Base-by-base conservation (phyloP, 2,888 invertebrate species). In the Stictocephala bisonia region DNA sequence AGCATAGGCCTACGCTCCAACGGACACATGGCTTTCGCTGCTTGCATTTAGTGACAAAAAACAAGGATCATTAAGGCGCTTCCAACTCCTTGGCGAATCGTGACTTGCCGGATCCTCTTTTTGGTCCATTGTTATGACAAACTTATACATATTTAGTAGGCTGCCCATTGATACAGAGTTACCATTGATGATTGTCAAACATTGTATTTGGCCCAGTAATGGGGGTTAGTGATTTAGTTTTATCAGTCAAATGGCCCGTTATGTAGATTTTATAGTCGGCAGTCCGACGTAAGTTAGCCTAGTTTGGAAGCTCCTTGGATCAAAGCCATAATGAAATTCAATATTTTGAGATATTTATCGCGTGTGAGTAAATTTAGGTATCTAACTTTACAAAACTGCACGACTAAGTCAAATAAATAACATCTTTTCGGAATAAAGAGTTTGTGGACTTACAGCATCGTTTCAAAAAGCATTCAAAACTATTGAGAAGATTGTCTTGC, bases 11-110 rank as follows among this genome's bases (percentile, higher is more conserved):
- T 69, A 69, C 69, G 69, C 69, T 31, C 31, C 2, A 29, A 15
- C 53, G 35, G 56, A 69, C 69, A 69, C 69, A 69, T 53, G 69
- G 69, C 53, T 53, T 53, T 60, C 60, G 60, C 60, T 60, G 60
- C 35, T 60, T 60, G 60, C 60, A 60, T 60, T 60, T 60, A 60
- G 60, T 60, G 60, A 60, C 60, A 60, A 60, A 60, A 60, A 60
- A 60, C 60, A 60, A 60, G 60, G 60, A 60, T 60, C 60, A 60
- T 60, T 60, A 60, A 35, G 60, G 60, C 60, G 60, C 60, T 60
- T 60, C 60, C 60, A 60, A 60, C 60, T 60, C 60, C 60, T 40
- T 60, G 60, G 60, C 60, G 60, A 60, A 60, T 60, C 60, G 60
- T 60, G 60, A 60, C 60, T 60, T 22, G 7, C 9, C 35, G 13